A percentile compares a stretch with the other conserved stretches of the same genome.
These are phyloP conservation scores for Lithobates sylvaticus DNA, from an alignment of 2,797 vertebrate species.

Conservation along the genomic window DNA sequence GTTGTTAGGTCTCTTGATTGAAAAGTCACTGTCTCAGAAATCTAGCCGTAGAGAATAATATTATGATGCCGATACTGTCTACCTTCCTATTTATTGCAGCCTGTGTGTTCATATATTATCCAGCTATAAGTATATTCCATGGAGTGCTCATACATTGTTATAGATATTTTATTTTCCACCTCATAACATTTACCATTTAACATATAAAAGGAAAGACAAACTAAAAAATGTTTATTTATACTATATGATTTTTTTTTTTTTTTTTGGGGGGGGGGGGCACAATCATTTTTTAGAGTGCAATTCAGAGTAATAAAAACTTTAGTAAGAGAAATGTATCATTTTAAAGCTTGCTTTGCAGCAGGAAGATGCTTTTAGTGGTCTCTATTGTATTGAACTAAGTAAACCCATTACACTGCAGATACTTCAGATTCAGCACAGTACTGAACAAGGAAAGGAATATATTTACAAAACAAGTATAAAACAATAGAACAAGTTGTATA, in stretches of 20 bases:
- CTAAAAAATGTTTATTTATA: constrained; percentile 19
- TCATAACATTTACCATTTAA: constrained; percentile 43
- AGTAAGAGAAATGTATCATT: constrained; percentile 34
- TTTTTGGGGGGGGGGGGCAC: not conserved
- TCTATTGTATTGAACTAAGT: constrained; percentile 10
- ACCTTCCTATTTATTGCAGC: constrained; percentile 30
- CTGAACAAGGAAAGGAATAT: not conserved
- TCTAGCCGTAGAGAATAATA: constrained; percentile 54
- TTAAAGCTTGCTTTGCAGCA: constrained; percentile 32
- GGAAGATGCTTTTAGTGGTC: constrained; percentile 28
- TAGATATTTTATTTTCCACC: not conserved
- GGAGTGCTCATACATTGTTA: not conserved
- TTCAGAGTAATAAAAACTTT: constrained; percentile 25
- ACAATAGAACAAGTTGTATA: not conserved
- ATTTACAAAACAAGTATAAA: constrained; percentile 21
- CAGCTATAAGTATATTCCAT: constrained; percentile 24
- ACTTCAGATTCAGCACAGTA: constrained; percentile 2
- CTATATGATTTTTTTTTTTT: not conserved
- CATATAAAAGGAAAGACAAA: constrained; percentile 11
- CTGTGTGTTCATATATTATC: constrained; percentile 21
- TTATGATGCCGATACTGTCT: constrained; percentile 31
- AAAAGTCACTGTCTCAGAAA: constrained; percentile 46
- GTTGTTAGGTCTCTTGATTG: constrained; percentile 50
- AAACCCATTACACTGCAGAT: constrained; percentile 36
- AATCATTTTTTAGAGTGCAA: constrained; percentile 26